These are phyloP conservation scores for Mus pahari DNA, from an alignment of 2,113 vertebrate genomes.

Conservation along the genomic window DNA sequence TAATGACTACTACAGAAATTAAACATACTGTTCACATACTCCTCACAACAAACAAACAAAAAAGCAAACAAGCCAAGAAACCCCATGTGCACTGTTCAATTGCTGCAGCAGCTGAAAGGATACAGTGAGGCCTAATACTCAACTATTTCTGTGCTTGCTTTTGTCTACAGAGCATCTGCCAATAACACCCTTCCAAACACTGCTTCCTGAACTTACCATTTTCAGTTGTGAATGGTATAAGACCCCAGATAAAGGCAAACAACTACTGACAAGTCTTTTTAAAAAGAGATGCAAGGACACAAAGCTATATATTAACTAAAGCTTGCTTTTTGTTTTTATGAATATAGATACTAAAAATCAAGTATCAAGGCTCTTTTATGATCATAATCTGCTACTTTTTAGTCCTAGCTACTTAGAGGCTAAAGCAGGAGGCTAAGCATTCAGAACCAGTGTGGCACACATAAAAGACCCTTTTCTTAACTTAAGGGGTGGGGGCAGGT, in stretches of 20 bases:
- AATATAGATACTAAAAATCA: conserved; percentile 32
- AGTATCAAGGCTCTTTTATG: neutral
- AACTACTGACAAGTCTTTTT: neutral
- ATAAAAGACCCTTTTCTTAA: neutral
- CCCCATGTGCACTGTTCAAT: neutral
- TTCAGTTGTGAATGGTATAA: neutral
- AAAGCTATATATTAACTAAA: neutral
- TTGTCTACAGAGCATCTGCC: neutral
- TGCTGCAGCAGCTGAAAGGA: neutral
- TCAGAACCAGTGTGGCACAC: neutral
- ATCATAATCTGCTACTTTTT: neutral
- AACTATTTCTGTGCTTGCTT: neutral
- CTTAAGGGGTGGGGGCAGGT: neutral
- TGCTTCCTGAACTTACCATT: neutral
- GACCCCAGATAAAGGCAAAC: conserved; percentile 39
- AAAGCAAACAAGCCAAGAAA: neutral
- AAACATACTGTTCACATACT: conserved; percentile 35
- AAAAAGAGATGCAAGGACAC: conserved; percentile 5
- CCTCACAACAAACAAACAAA: neutral
- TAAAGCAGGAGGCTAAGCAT: neutral
- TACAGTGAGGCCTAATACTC: conserved; percentile 33
- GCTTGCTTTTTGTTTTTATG: neutral
- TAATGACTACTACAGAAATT: conserved; percentile 2
- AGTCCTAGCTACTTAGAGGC: neutral
- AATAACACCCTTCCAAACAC: neutral